These are phyloP conservation scores for Trachops cirrhosus DNA, from an alignment of 2,797 vertebrate genomes.

Conservation along the genomic window DNA sequence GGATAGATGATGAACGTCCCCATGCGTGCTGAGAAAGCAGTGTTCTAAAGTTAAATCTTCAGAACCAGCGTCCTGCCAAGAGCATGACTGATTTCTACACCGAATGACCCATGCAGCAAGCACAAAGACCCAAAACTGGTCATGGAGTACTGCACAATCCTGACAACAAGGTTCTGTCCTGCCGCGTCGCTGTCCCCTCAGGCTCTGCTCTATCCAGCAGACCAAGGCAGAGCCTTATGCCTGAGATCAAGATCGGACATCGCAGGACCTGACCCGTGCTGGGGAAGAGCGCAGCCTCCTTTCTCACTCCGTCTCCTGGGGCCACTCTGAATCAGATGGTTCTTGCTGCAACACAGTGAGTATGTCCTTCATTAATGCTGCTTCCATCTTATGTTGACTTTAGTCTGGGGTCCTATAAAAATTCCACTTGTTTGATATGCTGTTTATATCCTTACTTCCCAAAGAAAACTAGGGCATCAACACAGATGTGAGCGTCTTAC, in stretches of 20 bases:
- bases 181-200: fast-evolving
- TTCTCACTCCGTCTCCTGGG: not conserved
- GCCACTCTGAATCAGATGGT: not conserved
- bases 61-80: not conserved
- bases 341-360: not conserved
- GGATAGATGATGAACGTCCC: fast-evolving
- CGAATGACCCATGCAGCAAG: not conserved
- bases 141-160: not conserved
- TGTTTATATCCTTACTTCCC: not conserved
- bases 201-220: not conserved
- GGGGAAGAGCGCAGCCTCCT: not conserved
- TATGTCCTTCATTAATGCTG: not conserved
- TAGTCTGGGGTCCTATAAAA: not conserved
- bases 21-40: not conserved
- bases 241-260: not conserved
- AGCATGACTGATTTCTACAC: not conserved
- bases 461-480: not conserved
- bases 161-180: fast-evolving
- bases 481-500: not conserved
- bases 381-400: not conserved
- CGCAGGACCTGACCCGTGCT: fast-evolving
- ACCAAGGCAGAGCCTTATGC: not conserved
- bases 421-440: not conserved
- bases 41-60: not conserved
- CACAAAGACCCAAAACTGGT: not conserved